phyloP scores from a whole-genome alignment of 2,888 invertebrate species.

The Drosophila meridiana region DNA sequence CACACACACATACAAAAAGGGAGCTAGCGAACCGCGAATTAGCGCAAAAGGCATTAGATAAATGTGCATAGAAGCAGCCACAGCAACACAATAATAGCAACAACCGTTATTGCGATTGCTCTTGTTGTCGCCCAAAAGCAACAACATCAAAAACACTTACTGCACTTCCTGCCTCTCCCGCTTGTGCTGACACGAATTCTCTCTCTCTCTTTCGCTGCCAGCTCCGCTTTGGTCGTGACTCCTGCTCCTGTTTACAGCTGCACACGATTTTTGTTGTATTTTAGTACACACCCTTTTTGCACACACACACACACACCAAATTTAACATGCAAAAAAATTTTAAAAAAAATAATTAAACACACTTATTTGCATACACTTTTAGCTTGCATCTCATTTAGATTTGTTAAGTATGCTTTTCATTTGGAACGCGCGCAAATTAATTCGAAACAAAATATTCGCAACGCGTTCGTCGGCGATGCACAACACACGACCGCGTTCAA shows the following conservation, averaged over 20 bases:
- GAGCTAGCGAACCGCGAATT: constrained; percentile 37
- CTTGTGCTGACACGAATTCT: background rate
- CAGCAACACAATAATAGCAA: constrained; percentile 14
- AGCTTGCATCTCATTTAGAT: constrained; percentile 1
- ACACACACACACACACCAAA: constrained; percentile 34
- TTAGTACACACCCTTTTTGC: constrained; percentile 59
- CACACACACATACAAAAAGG: constrained; percentile 37
- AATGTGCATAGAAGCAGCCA: constrained; percentile 17
- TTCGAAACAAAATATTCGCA: constrained; percentile 39
- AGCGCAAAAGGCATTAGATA: constrained; percentile 25
- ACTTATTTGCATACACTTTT: background rate
- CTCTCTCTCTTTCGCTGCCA: background rate
- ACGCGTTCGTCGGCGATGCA: constrained; percentile 16
- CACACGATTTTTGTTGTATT: constrained; percentile 31
- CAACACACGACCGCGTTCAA: constrained; percentile 46
- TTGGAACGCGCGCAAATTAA: constrained; percentile 47
- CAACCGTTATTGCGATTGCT: constrained; percentile 17
- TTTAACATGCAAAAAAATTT: constrained; percentile 21
- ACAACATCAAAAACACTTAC: constrained; percentile 38
- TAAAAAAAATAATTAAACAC: constrained; percentile 13
- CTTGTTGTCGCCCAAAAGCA: constrained; percentile 18
- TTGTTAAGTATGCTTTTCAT: constrained; percentile 14
- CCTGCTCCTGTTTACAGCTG: constrained; percentile 64
- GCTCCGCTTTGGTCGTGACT: constrained; percentile 42
- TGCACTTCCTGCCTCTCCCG: constrained; percentile 34